phyloP scores from a whole-genome alignment of 2,888 invertebrate genomes.

The Cerastis leucographa region DNA sequence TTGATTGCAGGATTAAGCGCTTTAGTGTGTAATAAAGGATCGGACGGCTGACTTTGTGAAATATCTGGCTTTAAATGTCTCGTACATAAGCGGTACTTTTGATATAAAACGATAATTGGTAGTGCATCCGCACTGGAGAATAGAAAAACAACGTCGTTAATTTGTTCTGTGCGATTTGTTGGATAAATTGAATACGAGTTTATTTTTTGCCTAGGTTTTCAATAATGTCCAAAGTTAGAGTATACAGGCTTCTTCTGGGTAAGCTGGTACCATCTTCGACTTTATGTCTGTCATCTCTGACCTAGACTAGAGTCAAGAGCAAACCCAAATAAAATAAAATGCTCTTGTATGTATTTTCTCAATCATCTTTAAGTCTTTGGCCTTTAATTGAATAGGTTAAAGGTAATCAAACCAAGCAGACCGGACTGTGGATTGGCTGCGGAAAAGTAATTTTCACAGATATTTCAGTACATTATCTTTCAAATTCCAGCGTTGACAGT shows the following conservation, averaged over 20 bases:
- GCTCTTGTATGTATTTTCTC: not conserved
- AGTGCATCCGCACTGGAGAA: not conserved
- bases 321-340: no score
- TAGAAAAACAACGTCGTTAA: conserved; percentile 10
- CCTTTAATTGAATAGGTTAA: not conserved
- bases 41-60: conserved; percentile 56
- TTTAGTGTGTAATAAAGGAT: conserved; percentile 61
- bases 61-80: conserved; percentile 52
- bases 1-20: conserved; percentile 65
- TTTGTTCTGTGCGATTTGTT: not conserved
- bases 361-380: not conserved
- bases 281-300: no score
- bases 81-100: conserved; percentile 24
- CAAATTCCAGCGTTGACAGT: not conserved
- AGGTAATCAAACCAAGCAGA: not conserved
- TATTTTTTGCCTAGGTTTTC: not conserved
- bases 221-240: not conserved
- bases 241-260: no score
- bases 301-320: no score
- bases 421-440: not conserved
- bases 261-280: no score
- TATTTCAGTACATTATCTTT: not conserved
- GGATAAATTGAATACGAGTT: not conserved
- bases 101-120: conserved; percentile 4
- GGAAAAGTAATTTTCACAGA: not conserved